Evolutionary conservation across 2,113 vertebrate species (phyloP), one percentile per base, ranked within the genome.

Genomic region (Suricata suricatta): DNA sequence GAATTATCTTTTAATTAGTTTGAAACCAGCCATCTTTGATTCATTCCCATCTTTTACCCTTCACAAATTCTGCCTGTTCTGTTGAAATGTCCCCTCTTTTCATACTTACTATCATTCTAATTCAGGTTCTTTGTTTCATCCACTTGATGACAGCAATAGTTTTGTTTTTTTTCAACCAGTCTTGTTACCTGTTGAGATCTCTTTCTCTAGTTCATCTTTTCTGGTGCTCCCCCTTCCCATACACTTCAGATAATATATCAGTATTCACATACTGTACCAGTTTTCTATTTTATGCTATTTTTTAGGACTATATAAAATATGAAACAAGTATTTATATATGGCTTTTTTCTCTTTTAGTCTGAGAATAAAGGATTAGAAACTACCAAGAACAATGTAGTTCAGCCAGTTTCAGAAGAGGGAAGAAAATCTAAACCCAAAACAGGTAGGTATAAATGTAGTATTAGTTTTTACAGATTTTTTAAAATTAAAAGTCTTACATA

Each of bases 351-450:
- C 90, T 98, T 95, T 71, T 87, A 99, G 99, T 81, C 93, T 33
- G 99, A 99, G 88, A 97, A 98, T 92, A 99, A 99, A 98, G 99
- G 97, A 98, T 98, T 99, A 97, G 99, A 99, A 98, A 96, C 98
- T 63, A 97, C 97, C 33, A 99, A 98, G 97, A 98, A 85, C 81
- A 98, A 96, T 44, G 92, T 95, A 92, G 95, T 93, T 94, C 94
- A 99, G 10, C 97, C 50, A 0, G 97, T 98, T 97, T 97, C 98
- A 44, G 97, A 98, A 95, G 98, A 99, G 54, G 98, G 93, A 8
- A 98, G 98, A 96, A 98, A 97, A 96, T 98, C 98, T 86, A 98
- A 98, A 83, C 91, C 98, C 15, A 99, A 98, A 98, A 96, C 98
- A 96, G 98, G 98, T 99, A 69, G 44, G 97, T 98, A 35, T 35